A percentile compares a stretch with the other conserved stretches of the same genome.
These are phyloP conservation scores for Macroramphosus scolopax DNA, from an alignment of 2,797 vertebrate genomes.

Conservation along the genomic window DNA sequence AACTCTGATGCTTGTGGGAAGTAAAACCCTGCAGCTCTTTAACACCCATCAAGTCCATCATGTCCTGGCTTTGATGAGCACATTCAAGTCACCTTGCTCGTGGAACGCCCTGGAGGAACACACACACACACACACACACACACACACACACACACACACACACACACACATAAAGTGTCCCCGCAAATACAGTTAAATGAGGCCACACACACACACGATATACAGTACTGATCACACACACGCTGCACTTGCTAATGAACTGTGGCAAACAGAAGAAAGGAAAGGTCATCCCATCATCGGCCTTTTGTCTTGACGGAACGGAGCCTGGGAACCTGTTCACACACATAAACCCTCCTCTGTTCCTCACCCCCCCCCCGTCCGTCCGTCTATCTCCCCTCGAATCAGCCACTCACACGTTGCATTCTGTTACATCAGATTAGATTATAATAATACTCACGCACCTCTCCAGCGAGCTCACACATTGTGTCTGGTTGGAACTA, in stretches of 20 bases:
- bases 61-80: constrained; percentile 37
- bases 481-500: background rate
- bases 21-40: constrained; percentile 8
- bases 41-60: constrained; percentile 37
- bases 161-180: constrained; percentile 9
- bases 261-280: constrained; percentile 14
- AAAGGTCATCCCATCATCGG: constrained; percentile 25
- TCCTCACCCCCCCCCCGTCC: constrained; percentile 17
- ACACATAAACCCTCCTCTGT: no score
- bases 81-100: constrained; percentile 37
- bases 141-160: constrained; percentile 2
- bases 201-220: constrained; percentile 10
- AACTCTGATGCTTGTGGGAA: constrained; percentile 17
- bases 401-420: constrained; percentile 50
- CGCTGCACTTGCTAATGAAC: constrained; percentile 5
- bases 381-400: constrained; percentile 21
- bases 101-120: constrained; percentile 18
- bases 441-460: constrained; percentile 48
- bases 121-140: background rate
- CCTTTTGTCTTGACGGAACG: constrained; percentile 18
- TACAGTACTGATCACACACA: constrained; percentile 1
- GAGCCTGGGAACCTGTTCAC: constrained; percentile 20
- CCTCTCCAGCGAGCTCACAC: constrained; percentile 8
- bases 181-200: no score
- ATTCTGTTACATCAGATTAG: constrained; percentile 73